phyloP scores from a whole-genome alignment of 1,140 invertebrate species.

The Trachelipus rathkii region DNA sequence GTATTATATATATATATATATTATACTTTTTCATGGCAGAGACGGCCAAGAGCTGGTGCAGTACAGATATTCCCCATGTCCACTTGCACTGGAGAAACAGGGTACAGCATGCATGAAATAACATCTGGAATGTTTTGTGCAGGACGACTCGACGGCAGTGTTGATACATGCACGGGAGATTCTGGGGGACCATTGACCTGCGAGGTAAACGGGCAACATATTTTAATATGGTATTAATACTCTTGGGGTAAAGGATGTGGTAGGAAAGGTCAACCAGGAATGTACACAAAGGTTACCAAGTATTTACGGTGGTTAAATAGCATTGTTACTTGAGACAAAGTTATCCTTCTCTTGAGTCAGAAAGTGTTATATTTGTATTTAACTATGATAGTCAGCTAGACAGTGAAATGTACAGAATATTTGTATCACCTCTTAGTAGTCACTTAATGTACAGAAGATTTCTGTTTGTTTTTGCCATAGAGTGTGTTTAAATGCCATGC shows the following conservation, averaged over 20 bases:
- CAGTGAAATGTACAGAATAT: too few relatives aligned
- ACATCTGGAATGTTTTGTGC: slow-evolving; percentile 75
- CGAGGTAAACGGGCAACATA: slow-evolving; percentile 41
- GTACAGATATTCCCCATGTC: slow-evolving; percentile 34
- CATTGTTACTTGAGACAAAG: slow-evolving; percentile 29
- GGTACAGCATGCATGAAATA: slow-evolving; percentile 34
- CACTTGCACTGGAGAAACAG: slow-evolving; percentile 23
- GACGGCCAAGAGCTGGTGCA: slow-evolving; percentile 24
- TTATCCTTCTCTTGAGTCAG: not conserved
- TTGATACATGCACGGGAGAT: slow-evolving; percentile 85
- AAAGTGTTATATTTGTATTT: slow-evolving; percentile 14
- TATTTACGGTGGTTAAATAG: slow-evolving; percentile 39
- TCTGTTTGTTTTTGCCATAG: too few relatives aligned
- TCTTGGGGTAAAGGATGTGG: slow-evolving; percentile 53
- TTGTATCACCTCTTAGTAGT: too few relatives aligned
- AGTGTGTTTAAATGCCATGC: too few relatives aligned
- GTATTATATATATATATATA: not conserved
- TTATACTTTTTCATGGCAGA: slow-evolving; percentile 7
- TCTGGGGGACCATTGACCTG: slow-evolving; percentile 67
- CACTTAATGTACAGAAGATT: too few relatives aligned
- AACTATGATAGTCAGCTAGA: not conserved
- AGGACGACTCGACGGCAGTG: slow-evolving; percentile 70
- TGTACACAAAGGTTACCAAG: slow-evolving; percentile 57
- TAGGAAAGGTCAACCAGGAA: slow-evolving; percentile 50
- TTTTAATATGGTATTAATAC: slow-evolving; percentile 49